A percentile compares a stretch with the other conserved stretches of the same genome.
These are phyloP conservation scores for Drosophila mayri DNA, from an alignment of 1,140 invertebrate species.

Conservation along the genomic window DNA sequence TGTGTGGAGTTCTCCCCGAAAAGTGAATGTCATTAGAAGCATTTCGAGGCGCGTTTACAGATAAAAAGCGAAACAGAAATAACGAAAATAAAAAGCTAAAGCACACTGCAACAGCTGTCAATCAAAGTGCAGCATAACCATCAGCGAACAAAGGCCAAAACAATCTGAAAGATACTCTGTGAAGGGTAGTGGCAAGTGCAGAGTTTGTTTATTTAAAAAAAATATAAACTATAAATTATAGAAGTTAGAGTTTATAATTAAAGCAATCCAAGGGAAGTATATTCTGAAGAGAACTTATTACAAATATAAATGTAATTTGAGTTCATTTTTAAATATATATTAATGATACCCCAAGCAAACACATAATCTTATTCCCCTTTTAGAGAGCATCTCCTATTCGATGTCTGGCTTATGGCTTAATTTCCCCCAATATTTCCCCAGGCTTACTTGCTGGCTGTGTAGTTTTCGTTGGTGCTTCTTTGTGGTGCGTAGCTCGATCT, in stretches of 20 bases:
- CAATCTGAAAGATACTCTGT: constrained; percentile 15
- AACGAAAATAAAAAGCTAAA: constrained; percentile 52
- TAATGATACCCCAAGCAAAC: neutral
- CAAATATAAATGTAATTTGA: neutral
- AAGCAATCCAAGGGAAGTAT: neutral
- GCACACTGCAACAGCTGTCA: constrained; percentile 77
- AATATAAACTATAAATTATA: neutral
- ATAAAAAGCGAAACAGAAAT: constrained; percentile 61
- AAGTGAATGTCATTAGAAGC: constrained; percentile 82
- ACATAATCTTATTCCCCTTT: too few relatives aligned
- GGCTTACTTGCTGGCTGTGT: constrained; percentile 55
- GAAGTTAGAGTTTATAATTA: neutral
- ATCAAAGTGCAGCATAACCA: constrained; percentile 62
- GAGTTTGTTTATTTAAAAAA: neutral
- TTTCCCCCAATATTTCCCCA: constrained; percentile 26
- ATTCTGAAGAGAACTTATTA: neutral
- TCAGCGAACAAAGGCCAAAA: constrained; percentile 30
- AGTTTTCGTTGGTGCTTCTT: constrained; percentile 43
- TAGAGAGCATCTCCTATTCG: constrained; percentile 11
- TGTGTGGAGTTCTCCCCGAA: constrained; percentile 56
- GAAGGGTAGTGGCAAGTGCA: neutral
- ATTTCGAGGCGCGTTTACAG: constrained; percentile 60
- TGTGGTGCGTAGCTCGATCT: constrained; percentile 66
- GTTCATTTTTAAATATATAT: neutral
- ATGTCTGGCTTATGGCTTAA: neutral